phyloP scores from a whole-genome alignment of 2,113 vertebrate species.

The Neodontobutis hainanensis region DNA sequence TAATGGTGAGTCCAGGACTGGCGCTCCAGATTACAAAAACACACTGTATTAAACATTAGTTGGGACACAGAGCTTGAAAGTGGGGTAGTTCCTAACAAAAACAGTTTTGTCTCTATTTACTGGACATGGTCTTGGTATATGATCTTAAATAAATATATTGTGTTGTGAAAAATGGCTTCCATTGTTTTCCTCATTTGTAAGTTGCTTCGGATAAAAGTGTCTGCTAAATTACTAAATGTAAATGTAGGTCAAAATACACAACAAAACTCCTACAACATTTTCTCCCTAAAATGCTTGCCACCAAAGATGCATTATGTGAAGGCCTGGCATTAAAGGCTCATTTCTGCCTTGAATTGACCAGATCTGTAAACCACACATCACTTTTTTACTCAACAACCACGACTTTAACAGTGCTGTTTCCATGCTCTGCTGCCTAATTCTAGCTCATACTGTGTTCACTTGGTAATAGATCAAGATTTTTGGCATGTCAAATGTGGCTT shows the following conservation, averaged over 20 bases:
- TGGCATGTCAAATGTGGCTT: constrained; percentile 7
- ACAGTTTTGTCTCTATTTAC: too few relatives aligned
- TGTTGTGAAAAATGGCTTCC: too few relatives aligned
- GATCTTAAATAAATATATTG: too few relatives aligned
- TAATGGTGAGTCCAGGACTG: background rate
- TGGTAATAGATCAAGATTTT: constrained; percentile 4
- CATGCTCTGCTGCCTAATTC: constrained; percentile 14
- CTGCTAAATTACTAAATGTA: too few relatives aligned
- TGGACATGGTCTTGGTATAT: too few relatives aligned
- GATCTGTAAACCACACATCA: constrained; percentile 7
- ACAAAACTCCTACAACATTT: background rate
- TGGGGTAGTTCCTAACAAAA: too few relatives aligned
- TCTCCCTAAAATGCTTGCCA: background rate
- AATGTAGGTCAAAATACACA: background rate
- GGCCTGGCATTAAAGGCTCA: constrained; percentile 5
- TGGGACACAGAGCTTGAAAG: too few relatives aligned
- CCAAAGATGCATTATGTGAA: background rate
- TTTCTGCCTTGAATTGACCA: constrained; percentile 4
- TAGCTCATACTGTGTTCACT: background rate
- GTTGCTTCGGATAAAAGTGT: too few relatives aligned
- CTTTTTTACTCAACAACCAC: constrained; percentile 7
- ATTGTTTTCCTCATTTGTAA: too few relatives aligned
- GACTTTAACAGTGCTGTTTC: constrained; percentile 7
- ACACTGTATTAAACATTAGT: too few relatives aligned
- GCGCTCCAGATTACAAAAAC: too few relatives aligned